Percentiles rank a stretch among this genome's conserved stretches.
Conservation (phyloP, 1,140 invertebrate genomes). For the Lutraria rhynchaena region DNA sequence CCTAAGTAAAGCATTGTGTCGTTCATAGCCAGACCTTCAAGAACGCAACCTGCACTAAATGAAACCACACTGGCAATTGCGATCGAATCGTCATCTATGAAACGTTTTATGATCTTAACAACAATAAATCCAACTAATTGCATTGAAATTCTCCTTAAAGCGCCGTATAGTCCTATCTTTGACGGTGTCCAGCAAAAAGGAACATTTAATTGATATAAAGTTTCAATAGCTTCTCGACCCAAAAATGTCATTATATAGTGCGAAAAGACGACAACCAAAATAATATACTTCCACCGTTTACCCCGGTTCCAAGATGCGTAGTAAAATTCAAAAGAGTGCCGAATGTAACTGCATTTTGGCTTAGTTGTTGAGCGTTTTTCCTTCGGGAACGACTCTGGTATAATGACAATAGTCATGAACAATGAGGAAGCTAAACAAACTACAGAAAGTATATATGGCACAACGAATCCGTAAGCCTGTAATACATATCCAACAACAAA, state of each 20-base stretch:
- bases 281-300: constrained; percentile 1
- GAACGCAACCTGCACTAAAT: background rate
- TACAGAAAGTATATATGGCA: background rate
- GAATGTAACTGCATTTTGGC: too few relatives aligned
- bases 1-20: constrained; percentile 32
- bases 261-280: background rate
- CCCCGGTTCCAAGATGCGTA: background rate
- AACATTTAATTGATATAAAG: constrained; percentile 20
- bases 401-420: background rate
- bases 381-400: constrained; percentile 23
- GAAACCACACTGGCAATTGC: background rate
- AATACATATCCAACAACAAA: constrained; percentile 1
- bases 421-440: background rate
- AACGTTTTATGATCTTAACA: background rate
- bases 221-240: constrained; percentile 8
- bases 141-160: background rate
- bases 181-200: constrained; percentile 39
- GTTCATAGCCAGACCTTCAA: constrained; percentile 22
- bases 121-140: background rate
- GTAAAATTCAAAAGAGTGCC: constrained; percentile 22
- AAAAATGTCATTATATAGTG: background rate
- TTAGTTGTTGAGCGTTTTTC: background rate
- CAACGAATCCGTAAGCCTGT: constrained; percentile 1
- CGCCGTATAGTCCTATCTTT: constrained; percentile 16
- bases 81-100: constrained; percentile 7